These are phyloP conservation scores for Panthera tigris DNA, from an alignment of 2,113 vertebrate genomes.

Conservation along the genomic window DNA sequence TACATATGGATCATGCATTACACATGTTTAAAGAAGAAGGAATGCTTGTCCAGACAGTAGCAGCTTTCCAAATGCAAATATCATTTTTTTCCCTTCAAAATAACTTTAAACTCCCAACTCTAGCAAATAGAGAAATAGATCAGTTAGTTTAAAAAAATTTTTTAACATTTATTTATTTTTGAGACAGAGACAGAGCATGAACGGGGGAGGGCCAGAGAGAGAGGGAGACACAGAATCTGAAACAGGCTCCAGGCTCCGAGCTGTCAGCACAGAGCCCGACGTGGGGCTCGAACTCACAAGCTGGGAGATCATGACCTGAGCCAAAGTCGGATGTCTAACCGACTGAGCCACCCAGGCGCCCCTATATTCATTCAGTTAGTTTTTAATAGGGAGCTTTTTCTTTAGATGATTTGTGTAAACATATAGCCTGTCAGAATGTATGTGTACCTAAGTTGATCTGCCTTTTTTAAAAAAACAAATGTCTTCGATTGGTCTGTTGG, in stretches of 20 bases:
- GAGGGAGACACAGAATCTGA: too few species aligned
- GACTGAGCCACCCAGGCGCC: too few species aligned
- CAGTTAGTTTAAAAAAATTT: too few species aligned
- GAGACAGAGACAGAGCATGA: too few species aligned
- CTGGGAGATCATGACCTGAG: too few species aligned
- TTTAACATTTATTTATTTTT: too few species aligned
- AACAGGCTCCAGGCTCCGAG: too few species aligned
- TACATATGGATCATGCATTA: constrained; percentile 73
- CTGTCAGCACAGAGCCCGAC: too few species aligned
- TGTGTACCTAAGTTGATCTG: background rate
- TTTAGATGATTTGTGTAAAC: background rate
- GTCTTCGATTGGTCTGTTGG: background rate
- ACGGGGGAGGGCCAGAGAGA: too few species aligned
- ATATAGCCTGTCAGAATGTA: background rate
- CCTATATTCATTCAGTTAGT: background rate
- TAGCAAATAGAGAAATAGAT: background rate
- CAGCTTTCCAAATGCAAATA: constrained; percentile 35
- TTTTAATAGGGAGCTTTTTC: background rate
- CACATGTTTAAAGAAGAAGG: constrained; percentile 54
- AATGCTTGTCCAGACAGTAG: background rate
- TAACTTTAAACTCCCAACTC: background rate
- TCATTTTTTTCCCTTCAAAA: background rate
- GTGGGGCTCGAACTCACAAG: too few species aligned
- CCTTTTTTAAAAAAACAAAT: background rate
- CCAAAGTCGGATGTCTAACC: too few species aligned